These are phyloP conservation scores for Ceratosolen solmsi DNA, from an alignment of 1,140 invertebrate species.

Conservation along the genomic window DNA sequence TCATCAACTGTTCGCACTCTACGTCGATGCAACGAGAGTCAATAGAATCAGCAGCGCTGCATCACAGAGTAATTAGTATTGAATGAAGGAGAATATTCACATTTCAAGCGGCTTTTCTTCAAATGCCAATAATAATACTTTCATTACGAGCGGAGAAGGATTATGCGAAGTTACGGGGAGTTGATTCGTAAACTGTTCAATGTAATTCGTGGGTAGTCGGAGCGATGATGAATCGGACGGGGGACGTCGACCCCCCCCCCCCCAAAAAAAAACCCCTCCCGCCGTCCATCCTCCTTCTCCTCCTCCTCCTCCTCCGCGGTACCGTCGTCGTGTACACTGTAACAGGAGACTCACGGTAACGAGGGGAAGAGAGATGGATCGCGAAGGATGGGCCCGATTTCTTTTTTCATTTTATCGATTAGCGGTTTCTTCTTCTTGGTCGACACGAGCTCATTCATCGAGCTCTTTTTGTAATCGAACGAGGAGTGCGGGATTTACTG, in stretches of 20 bases:
- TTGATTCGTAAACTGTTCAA: not conserved
- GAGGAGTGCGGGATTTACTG: not conserved
- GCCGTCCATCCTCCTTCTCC: too few species aligned
- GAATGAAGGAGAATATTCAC: too few species aligned
- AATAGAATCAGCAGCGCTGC: not conserved
- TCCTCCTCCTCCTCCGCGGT: too few species aligned
- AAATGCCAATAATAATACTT: not conserved
- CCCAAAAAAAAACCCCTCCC: too few species aligned
- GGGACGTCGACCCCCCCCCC: not conserved
- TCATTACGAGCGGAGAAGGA: not conserved
- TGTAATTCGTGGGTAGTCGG: not conserved
- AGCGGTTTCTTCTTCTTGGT: not conserved
- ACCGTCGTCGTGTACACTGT: too few species aligned
- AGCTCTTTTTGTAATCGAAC: not conserved
- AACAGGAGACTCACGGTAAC: too few species aligned
- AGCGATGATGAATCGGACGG: conserved; percentile 13
- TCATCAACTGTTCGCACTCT: not conserved
- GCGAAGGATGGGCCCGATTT: not conserved
- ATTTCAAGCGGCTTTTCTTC: too few species aligned
- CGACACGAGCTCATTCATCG: not conserved
- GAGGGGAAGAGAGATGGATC: not conserved
- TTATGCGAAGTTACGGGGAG: not conserved
- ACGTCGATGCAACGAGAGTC: not conserved
- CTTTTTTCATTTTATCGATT: not conserved
- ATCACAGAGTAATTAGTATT: too few species aligned